Evolutionary conservation across 1,140 invertebrate species (phyloP).

Genomic region (Procambarus virginalis): DNA sequence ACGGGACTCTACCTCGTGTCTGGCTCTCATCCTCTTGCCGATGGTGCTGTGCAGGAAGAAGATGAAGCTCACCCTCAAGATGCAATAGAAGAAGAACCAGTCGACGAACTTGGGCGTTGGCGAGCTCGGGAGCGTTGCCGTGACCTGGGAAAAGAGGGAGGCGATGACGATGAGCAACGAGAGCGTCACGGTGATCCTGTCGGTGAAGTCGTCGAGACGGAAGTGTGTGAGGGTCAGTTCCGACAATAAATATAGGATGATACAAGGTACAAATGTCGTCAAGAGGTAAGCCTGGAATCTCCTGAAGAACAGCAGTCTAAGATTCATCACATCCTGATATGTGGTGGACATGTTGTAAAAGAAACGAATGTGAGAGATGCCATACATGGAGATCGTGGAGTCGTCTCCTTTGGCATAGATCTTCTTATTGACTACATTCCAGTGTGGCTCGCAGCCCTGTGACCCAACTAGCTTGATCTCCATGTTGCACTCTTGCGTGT

Average conservation of each 20-base stretch:
- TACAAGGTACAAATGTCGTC: slow-evolving; percentile 30
- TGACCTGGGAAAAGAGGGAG: slow-evolving; percentile 44
- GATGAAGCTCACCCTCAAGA: slow-evolving; percentile 26
- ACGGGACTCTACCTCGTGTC: background rate
- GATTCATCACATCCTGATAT: background rate
- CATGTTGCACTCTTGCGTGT: slow-evolving; percentile 37
- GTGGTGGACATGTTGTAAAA: background rate
- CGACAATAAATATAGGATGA: slow-evolving; percentile 24
- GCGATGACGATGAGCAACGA: slow-evolving; percentile 47
- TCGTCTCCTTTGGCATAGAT: background rate
- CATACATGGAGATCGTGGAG: slow-evolving; percentile 21
- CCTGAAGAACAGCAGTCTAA: slow-evolving; percentile 34
- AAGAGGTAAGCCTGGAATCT: slow-evolving; percentile 12
- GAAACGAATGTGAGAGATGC: background rate
- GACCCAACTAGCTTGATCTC: background rate
- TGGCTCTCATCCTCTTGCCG: slow-evolving; percentile 1
- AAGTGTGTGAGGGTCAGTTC: slow-evolving; percentile 24
- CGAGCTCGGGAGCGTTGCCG: slow-evolving; percentile 13
- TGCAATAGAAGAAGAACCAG: slow-evolving; percentile 42
- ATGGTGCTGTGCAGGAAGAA: slow-evolving; percentile 46
- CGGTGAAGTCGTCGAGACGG: slow-evolving; percentile 33
- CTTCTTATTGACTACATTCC: background rate
- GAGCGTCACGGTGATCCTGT: slow-evolving; percentile 31
- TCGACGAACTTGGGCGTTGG: slow-evolving; percentile 33
- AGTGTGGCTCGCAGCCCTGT: slow-evolving; percentile 18